phyloP scores from a whole-genome alignment of 2,888 invertebrate genomes.

The Heliothis peltigera region DNA sequence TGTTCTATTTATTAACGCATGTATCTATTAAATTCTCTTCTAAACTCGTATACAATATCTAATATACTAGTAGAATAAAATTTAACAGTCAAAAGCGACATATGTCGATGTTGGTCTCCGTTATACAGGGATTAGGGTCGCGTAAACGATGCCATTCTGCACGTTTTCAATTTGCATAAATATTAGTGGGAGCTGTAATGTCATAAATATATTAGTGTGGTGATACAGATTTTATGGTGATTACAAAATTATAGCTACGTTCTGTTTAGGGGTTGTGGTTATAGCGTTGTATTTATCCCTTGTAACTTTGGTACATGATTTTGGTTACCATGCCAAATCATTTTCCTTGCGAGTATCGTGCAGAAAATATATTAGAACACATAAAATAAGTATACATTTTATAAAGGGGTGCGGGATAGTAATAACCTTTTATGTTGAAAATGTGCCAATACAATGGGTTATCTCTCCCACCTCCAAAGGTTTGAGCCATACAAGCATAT shows the following conservation, averaged over 20 bases:
- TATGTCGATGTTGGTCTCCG: slow-evolving; percentile 77
- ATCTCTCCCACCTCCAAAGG: slow-evolving; percentile 67
- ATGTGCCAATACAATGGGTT: slow-evolving; percentile 68
- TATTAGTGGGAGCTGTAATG: slow-evolving; percentile 87
- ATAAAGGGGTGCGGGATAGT: slow-evolving; percentile 60
- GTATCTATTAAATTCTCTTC: slow-evolving; percentile 2
- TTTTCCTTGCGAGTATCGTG: slow-evolving; percentile 20
- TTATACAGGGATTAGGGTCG: slow-evolving; percentile 80
- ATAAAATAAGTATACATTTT: slow-evolving; percentile 58
- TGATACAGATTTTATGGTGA: slow-evolving; percentile 90
- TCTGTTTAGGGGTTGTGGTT: slow-evolving; percentile 74
- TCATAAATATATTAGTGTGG: slow-evolving; percentile 89
- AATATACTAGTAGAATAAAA: slow-evolving; percentile 50
- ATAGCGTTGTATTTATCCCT: slow-evolving; percentile 65
- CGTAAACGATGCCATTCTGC: slow-evolving; percentile 86
- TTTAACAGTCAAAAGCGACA: slow-evolving; percentile 70
- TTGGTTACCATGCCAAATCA: slow-evolving; percentile 21
- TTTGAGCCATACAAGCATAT: slow-evolving; percentile 66
- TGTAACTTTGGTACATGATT: slow-evolving; percentile 43
- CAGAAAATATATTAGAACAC: slow-evolving; percentile 49
- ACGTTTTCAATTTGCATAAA: slow-evolving; percentile 90
- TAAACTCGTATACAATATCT: slow-evolving; percentile 14
- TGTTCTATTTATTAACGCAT: slow-evolving; percentile 3
- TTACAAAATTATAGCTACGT: slow-evolving; percentile 84
- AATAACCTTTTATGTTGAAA: slow-evolving; percentile 67